Base-by-base conservation (phyloP, 1,140 invertebrate genomes). In the Drosophila pseudoananassae region DNA sequence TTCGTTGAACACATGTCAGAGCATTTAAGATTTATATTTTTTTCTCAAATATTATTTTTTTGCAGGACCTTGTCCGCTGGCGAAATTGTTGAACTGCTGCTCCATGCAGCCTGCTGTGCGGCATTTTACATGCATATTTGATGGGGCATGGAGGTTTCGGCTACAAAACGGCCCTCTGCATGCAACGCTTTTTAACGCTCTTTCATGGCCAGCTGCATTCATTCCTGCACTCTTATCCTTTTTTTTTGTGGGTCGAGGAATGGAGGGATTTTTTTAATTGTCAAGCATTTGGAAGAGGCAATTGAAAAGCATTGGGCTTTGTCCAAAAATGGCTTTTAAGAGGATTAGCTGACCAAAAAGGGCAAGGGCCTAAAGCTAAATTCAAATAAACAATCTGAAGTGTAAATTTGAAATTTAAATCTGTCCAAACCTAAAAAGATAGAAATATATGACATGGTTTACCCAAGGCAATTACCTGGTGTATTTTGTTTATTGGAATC, bases 11-110 rank as follows among this genome's bases (percentile, higher is more conserved):
- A 87, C 83, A 87, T 88, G 82, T 88, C 83, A 56, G 70, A 73
- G 57, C 82, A 87, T 87, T 87, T 88, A 87, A 87, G 83, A 87
- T 87, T 87, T 79, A 55, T 33, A 63, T 76, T 72, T 73, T 12
- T 69, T 60, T 65, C 71, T 51, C 14, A 38, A 36, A 46, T 31
- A 6, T 65, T 71, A 33, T 53, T 33, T 33, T 31, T 14, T 33
- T 25, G 12, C 60, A 33, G 60, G 50, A 52, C 46, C 49, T 58
- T 45, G 38, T 29, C 46, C 43, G 25, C 29, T 65, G 40, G 58
- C 40, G 23, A 58, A 79, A 75, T 63, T 60, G 60, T 71, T 71
- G 64, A 79, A 71, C 64, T 68, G 23, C 29, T 23, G 23, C 29
- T 23, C 40, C 33, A 27, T 47, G 15, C 29, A 23, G 45, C 57